Evolutionary conservation across 2,797 vertebrate species (phyloP).

Genomic region (Myotis pilosus): DNA sequence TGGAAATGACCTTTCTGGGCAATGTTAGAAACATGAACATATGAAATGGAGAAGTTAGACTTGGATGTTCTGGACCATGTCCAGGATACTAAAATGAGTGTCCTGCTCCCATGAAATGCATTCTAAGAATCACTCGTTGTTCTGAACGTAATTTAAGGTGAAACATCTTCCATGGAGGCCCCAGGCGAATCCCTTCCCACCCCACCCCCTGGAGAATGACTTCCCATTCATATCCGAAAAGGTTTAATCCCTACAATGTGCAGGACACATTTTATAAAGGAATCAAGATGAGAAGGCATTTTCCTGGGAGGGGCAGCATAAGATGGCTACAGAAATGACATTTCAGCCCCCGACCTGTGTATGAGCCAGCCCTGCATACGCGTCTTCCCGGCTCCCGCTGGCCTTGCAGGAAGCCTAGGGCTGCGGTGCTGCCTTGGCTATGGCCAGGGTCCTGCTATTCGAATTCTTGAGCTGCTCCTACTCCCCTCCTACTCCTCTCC

Average conservation of each 20-base stretch:
- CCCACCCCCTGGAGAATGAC: not conserved
- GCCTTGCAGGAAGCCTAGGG: not conserved
- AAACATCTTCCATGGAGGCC: not conserved
- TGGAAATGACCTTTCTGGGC: not conserved
- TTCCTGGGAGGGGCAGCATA: not conserved
- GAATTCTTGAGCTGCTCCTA: not conserved
- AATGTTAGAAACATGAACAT: not conserved
- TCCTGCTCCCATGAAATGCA: not conserved
- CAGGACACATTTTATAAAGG: not conserved
- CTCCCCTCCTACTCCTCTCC: not conserved
- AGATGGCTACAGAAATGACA: not conserved
- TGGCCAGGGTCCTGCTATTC: no score
- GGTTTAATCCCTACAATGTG: not conserved
- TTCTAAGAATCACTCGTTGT: not conserved
- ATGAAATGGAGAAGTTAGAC: slow-evolving; percentile 10
- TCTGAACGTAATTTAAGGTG: not conserved
- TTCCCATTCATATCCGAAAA: not conserved
- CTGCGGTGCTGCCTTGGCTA: fast-evolving
- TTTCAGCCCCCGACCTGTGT: not conserved
- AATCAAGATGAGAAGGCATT: not conserved
- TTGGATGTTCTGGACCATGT: not conserved
- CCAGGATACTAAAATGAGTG: not conserved
- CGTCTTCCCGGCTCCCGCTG: fast-evolving
- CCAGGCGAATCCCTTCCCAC: not conserved
- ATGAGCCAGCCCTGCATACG: no score